Evolutionary conservation across 2,888 invertebrate species (phyloP), one percentile per base, ranked within the genome.

Genomic region (Eupithecia inturbata): DNA sequence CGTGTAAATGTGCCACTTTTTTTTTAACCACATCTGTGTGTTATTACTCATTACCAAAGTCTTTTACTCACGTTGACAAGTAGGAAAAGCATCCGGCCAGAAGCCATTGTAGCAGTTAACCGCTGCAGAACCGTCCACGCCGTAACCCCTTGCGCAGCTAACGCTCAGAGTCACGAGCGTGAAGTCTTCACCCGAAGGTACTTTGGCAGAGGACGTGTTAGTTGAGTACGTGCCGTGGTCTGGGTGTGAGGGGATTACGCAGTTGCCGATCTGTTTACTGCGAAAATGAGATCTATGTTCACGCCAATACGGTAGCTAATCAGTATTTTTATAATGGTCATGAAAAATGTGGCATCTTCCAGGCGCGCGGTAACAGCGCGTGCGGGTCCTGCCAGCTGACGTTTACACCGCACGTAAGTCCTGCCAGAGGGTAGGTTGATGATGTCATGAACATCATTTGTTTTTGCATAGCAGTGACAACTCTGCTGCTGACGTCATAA

Each of bases 211-310:
- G 76, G 88, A 91, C 0, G 77, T 79, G 45, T 87, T 87, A 0
- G 80, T 71, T 0, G 86, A 73, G 76, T 90, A 92, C 0, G 76
- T 78, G 0, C 91, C 91, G 73, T 90, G 87, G 0, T 74, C 80
- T 0, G 89, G 91, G 71, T 83, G 84, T 0, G 83, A 79, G 0
- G 92, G 92, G 0, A 92, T 82, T 0, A 84, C 63, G 74, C 92
- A 92, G 3, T 79, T 80, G 0, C 49, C 49, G 22, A 53, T 53
- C 49, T 53, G 49, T 53, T 53, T 53, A 53, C 49, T 53, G 49
- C 10, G 45, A 45, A 10, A 19, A 45, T 12, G 12, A 45, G 19
- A 14, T 7, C 1, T 1, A 36, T 31, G 31, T 31, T 31, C 31
- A 31, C 31, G 31, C 31, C n/a, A n/a, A 31, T 31, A 31, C 5